Base-by-base conservation (phyloP, 30 jellyfish, hydroid and myxozoan genomes). In the Mastigias papua region DNA sequence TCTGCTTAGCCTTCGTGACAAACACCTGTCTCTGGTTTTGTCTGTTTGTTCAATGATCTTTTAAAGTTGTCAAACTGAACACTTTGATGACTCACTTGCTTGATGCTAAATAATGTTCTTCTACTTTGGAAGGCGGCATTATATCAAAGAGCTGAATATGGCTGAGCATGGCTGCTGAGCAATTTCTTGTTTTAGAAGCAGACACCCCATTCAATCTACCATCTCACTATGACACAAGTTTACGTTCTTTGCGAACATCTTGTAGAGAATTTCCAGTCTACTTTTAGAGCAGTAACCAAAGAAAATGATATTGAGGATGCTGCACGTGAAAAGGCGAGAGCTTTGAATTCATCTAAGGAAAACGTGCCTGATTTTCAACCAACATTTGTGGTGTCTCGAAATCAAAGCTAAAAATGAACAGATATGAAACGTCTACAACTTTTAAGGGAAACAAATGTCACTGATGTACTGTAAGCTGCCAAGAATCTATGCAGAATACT, bases 91-190 rank as follows among this genome's bases (percentile, higher is more conserved):
- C 34, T 54, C 65, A 34, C 48, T 79, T 21, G 10, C 11, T 6
- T 54, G 89, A 19, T 29, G 89, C 79, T 79, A 80, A 80, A 57
- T 78, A 42, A 78, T 78, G 79, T 78, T 78, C 70, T 78, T 78
- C 28, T 79, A 80, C 34, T 62, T 32, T 26, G 32, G 26, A 62
- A 34, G 89, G 9, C 80, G 50, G 11, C 6, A 37, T 11, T 37
- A 37, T 11, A 37, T 3, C 54, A 37, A 37, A 37, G 54, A 6
- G 11, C 54, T 37, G 6, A 11, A 5, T 61, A 79, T 81, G 82
- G 91, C 48, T 81, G 26, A 81, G 84, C n/a, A n/a, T n/a, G n/a
- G n/a, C n/a, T n/a, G n/a, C n/a, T n/a, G n/a, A n/a, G n/a, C 57
- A 67, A 65, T 49, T 20, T 62, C 25, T 23, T 80, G 27, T 60